Evolutionary conservation across 2,888 invertebrate genomes (phyloP), one percentile per base, ranked within the genome.

Genomic region (Eupithecia inturbata): DNA sequence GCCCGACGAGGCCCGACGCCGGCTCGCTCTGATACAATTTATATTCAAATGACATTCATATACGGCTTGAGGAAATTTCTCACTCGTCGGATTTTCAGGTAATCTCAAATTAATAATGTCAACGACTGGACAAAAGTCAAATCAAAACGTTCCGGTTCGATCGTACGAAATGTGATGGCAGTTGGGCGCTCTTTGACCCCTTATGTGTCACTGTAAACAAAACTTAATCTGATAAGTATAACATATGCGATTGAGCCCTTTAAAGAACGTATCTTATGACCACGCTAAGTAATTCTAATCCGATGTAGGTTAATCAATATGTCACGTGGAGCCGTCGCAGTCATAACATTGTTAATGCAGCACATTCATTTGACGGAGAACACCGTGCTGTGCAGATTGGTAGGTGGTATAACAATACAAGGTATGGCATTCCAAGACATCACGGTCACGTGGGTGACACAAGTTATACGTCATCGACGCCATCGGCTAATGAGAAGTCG

Each of bases 1-100:
- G 83, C 83, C 53, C 53, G 53, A 53, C 84, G 33, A 63, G 33
- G 28, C 33, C 83, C 88, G 87, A 84, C 85, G 87, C 88, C 77
- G 77, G 83, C 86, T 82, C 86, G 84, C 86, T 82, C 85, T 86
- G 90, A 87, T 89, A 93, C 92, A 91, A 93, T 93, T 93, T 94
- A 94, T 91, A 94, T 94, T 93, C 91, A 92, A 94, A 94, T 93
- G 90, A 92, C 92, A 92, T 89, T 92, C 87, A 91, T 92, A 92
- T 91, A 92, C 83, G 88, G 87, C 83, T 88, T 86, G 82, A 89
- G 87, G 87, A 91, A 90, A 92, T 93, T 92, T 93, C 93, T 93
- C 92, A 93, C 92, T 93, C 92, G 89, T 90, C 90, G 91, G 89
- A 91, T 92, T 92, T 92, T 91, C 89, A 90, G 88, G 87, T 93